Evolutionary conservation across 2,888 invertebrate genomes (phyloP), one percentile per base, ranked within the genome.

Genomic region (Sesamia inferens): DNA sequence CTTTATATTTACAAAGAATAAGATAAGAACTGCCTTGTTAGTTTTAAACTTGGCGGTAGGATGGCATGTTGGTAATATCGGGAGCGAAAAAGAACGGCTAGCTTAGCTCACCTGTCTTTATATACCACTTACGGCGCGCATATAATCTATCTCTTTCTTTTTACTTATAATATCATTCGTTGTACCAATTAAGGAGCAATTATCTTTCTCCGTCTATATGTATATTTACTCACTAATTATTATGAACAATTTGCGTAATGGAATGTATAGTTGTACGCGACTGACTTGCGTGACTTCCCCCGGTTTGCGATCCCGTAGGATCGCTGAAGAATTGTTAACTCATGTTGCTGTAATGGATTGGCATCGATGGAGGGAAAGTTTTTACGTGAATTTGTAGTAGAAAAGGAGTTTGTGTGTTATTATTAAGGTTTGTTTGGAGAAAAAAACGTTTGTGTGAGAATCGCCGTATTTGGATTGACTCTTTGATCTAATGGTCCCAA

Each of bases 201-300:
- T 67, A 48, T 61, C 11, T 65, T 47, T 4, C 31, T n/a, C 8
- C 47, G 68, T 64, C 19, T 65, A 24, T 66, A 66, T 67, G 48
- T 55, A 51, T 66, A 48, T 82, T 73, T 73, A 7, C 3, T 16
- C n/a, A 65, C 63, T 76, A 82, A 81, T 85, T 79, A 82, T 81
- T 82, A 74, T 64, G 19, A 82, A 86, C 87, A 85, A 86, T 85
- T 86, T 82, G 48, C 70, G 76, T 85, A 85, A 85, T 85, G 72
- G 76, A 82, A 66, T 75, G 70, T 73, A 73, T 71, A 31, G 81
- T 44, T 51, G 39, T 80, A 79, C 69, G 76, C 66, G 66, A 51
- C 59, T 63, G 47, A 39, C 55, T 85, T 63, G 86, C 86, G 86
- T 86, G 86, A 79, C 82, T 78, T n/a, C 31, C 54, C 62, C 55